phyloP scores from a whole-genome alignment of 2,797 vertebrate genomes.

The Eupleurogrammus muticus region DNA sequence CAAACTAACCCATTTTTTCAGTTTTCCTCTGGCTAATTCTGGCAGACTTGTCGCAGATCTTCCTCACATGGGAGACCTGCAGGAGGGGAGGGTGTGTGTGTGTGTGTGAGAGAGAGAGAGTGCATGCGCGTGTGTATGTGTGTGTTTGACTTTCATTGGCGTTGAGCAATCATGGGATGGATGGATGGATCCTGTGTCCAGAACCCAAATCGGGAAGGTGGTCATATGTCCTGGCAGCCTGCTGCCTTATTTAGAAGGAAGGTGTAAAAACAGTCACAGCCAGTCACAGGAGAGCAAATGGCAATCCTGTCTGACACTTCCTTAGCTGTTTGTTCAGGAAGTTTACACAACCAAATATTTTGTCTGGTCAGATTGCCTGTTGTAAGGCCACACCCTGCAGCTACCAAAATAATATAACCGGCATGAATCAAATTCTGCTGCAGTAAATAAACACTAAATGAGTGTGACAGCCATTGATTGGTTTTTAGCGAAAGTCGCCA shows the following conservation, averaged over 20 bases:
- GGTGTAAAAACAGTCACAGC: constrained; percentile 88
- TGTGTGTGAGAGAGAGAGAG: constrained; percentile 65
- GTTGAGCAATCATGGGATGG: constrained; percentile 83
- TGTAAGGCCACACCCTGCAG: constrained; percentile 54
- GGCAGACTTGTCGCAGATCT: constrained; percentile 47
- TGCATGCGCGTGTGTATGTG: constrained; percentile 61
- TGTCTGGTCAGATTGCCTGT: constrained; percentile 72
- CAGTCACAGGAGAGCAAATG: constrained; percentile 86
- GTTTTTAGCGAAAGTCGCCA: neutral
- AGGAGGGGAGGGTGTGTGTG: constrained; percentile 66
- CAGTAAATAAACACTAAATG: constrained; percentile 9
- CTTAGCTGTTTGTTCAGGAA: constrained; percentile 78
- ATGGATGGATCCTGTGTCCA: constrained; percentile 84
- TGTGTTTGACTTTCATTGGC: constrained; percentile 83
- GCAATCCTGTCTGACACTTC: constrained; percentile 82
- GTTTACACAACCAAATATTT: constrained; percentile 77
- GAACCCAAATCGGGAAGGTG: constrained; percentile 86
- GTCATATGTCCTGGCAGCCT: constrained; percentile 85
- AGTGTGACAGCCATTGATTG: neutral
- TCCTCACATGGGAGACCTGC: constrained; percentile 70
- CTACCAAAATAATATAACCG: constrained; percentile 43
- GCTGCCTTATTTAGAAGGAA: constrained; percentile 95
- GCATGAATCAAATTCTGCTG: constrained; percentile 47
- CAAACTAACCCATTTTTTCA: constrained; percentile 14
- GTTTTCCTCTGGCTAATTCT: constrained; percentile 44